Percentiles rank a stretch among this genome's conserved stretches.
Conservation (phyloP, 2,797 vertebrate genomes). For the Momotus momota region DNA sequence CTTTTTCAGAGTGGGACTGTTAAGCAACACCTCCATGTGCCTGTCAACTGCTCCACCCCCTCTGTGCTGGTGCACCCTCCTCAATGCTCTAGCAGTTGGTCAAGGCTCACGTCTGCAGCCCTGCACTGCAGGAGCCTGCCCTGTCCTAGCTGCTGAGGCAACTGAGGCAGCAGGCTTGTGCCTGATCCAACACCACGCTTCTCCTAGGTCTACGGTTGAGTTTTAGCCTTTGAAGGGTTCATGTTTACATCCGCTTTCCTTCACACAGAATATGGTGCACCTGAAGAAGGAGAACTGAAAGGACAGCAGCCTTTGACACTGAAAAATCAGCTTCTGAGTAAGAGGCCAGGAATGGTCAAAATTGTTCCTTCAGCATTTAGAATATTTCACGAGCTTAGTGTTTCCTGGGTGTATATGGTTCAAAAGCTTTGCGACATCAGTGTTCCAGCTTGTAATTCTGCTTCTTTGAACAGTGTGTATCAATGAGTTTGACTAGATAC, state of each 20-base stretch:
- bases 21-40: not conserved
- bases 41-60: not conserved
- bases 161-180: not conserved
- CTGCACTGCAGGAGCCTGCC: not conserved
- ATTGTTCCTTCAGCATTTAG: not conserved
- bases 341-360: slow-evolving; percentile 65
- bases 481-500: not conserved
- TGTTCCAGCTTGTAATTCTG: not conserved
- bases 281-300: slow-evolving; percentile 90
- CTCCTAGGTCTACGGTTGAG: not conserved
- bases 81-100: not conserved
- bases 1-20: not conserved
- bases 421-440: not conserved
- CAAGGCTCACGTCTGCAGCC: fast-evolving
- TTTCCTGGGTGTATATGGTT: not conserved
- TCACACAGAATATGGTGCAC: slow-evolving; percentile 87
- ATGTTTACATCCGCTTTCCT: not conserved
- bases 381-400: not conserved
- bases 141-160: not conserved
- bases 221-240: not conserved
- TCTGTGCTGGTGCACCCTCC: not conserved
- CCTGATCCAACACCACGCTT: not conserved
- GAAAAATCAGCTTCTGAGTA: slow-evolving; percentile 92
- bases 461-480: not conserved
- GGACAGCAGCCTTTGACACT: slow-evolving; percentile 82